phyloP scores from a whole-genome alignment of 2,888 invertebrate species.

The Drosophila phalerata region DNA sequence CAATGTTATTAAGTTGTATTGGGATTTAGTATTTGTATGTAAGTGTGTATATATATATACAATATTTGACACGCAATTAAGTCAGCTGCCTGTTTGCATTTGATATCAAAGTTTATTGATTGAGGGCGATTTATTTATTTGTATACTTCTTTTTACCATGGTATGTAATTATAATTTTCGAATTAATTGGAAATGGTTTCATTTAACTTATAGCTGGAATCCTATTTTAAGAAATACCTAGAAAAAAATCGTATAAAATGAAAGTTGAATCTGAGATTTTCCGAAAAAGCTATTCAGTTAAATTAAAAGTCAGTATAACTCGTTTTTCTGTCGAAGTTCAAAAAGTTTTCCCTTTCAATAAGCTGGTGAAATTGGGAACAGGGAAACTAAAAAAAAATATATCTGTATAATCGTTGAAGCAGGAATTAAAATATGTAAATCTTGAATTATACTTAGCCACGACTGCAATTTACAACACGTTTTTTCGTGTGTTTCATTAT shows the following conservation, averaged over 20 bases:
- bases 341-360: not conserved
- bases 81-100: constrained; percentile 4
- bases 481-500: constrained; percentile 9
- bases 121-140: not conserved
- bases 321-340: not conserved
- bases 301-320: too few species aligned
- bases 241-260: not conserved
- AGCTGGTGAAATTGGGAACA: not conserved
- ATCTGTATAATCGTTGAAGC: not conserved
- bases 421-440: constrained; percentile 22
- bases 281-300: not conserved
- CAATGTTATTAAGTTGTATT: not conserved
- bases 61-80: not conserved
- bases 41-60: not conserved
- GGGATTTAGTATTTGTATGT: not conserved
- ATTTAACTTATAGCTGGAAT: not conserved
- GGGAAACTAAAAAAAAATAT: constrained; percentile 3
- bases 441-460: constrained; percentile 8
- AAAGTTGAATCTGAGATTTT: not conserved
- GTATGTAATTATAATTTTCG: not conserved
- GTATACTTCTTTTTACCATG: not conserved
- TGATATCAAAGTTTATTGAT: constrained; percentile 1
- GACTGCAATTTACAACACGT: constrained; percentile 7
- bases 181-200: not conserved
- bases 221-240: not conserved